phyloP scores from a whole-genome alignment of 2,113 vertebrate genomes.

The Gavia stellata region DNA sequence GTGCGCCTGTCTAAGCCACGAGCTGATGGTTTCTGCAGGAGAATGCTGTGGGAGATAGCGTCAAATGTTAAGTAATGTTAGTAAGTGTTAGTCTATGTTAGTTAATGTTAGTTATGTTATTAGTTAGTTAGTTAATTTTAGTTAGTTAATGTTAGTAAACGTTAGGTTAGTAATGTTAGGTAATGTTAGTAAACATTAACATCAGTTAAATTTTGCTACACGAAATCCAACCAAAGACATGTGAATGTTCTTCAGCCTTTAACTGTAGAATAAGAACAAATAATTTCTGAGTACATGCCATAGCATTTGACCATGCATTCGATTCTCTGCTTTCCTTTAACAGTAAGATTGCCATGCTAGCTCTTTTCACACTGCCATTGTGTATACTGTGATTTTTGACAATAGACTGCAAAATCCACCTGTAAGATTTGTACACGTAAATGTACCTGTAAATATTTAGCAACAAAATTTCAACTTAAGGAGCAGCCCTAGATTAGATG shows the following conservation, averaged over 20 bases:
- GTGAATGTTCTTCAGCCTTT: background rate
- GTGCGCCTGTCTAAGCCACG: too few species aligned
- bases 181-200: background rate
- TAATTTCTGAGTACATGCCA: background rate
- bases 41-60: too few species aligned
- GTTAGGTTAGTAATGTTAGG: too few species aligned
- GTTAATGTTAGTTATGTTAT: too few species aligned
- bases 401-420: background rate
- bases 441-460: background rate
- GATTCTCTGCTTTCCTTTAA: background rate
- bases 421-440: background rate
- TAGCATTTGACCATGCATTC: background rate
- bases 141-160: too few species aligned
- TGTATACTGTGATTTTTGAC: background rate
- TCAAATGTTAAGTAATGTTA: too few species aligned
- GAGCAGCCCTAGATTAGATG: background rate
- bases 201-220: background rate
- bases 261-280: background rate
- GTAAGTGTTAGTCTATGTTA: too few species aligned
- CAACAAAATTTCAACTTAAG: background rate
- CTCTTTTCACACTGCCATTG: background rate
- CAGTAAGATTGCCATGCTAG: background rate
- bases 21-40: too few species aligned
- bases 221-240: background rate
- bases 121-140: too few species aligned